Percentiles rank a stretch among this genome's conserved stretches.
Evolutionary conservation across 2,113 vertebrate genomes (phyloP).

Genomic region (Cygnus buccinator): DNA sequence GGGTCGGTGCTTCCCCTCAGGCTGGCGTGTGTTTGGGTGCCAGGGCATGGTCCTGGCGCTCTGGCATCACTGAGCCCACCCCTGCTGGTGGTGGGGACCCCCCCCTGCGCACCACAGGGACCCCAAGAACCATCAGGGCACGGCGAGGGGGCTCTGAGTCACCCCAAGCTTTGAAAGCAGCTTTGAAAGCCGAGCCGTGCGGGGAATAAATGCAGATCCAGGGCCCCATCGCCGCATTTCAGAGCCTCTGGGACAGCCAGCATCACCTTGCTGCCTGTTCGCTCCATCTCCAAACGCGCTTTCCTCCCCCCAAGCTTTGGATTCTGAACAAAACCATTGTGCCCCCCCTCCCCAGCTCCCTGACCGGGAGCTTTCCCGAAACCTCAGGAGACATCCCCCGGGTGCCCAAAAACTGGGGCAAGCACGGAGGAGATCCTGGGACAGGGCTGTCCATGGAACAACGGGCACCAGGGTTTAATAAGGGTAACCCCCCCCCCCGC

Average conservation of each 20-base stretch:
- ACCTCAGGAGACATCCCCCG: background rate
- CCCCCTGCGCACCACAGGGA: no score
- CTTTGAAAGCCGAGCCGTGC: accelerated
- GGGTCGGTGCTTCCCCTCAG: background rate
- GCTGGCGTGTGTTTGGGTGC: background rate
- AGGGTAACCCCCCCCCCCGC: background rate
- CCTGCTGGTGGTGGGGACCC: no score
- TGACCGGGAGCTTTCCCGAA: background rate
- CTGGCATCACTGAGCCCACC: no score
- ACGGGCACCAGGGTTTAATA: background rate
- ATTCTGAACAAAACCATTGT: background rate
- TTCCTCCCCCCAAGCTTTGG: background rate
- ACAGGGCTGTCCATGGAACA: background rate
- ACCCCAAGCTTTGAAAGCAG: background rate
- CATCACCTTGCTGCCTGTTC: background rate
- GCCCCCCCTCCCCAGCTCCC: accelerated
- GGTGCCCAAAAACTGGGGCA: background rate
- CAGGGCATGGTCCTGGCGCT: background rate
- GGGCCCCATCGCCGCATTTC: accelerated
- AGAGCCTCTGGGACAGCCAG: background rate
- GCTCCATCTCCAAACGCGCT: background rate
- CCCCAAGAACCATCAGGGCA: no score
- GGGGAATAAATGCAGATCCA: accelerated
- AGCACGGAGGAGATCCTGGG: accelerated
- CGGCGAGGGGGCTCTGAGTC: background rate